These are phyloP conservation scores for Stegodyphus dumicola DNA, from an alignment of 1,140 invertebrate species.

Conservation along the genomic window DNA sequence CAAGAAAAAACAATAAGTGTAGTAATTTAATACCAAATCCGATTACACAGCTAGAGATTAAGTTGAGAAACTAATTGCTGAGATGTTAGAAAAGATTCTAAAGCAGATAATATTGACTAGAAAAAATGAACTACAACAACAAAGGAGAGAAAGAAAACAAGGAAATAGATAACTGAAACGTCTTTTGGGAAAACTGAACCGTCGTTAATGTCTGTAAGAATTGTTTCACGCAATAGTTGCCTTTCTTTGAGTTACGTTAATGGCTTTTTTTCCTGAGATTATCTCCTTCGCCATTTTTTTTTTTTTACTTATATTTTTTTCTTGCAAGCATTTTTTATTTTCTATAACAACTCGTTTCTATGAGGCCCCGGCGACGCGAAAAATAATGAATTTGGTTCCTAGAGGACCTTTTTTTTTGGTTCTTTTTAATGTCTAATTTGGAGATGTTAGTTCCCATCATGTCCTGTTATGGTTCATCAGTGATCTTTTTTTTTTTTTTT, in stretches of 20 bases:
- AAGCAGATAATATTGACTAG: slow-evolving; percentile 44
- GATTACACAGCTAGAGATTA: slow-evolving; percentile 57
- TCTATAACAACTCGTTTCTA: slow-evolving; percentile 46
- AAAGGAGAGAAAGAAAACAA: slow-evolving; percentile 16
- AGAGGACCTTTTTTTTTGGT: neutral
- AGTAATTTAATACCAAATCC: slow-evolving; percentile 59
- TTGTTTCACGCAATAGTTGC: slow-evolving; percentile 48
- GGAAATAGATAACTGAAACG: slow-evolving; percentile 46
- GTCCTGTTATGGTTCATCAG: neutral
- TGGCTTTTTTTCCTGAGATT: slow-evolving; percentile 45
- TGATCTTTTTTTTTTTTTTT: too few species aligned
- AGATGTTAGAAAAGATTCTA: slow-evolving; percentile 51
- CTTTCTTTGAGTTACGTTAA: slow-evolving; percentile 42
- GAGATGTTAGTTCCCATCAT: slow-evolving; percentile 32
- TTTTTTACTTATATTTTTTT: slow-evolving; percentile 10
- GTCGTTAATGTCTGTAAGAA: slow-evolving; percentile 51
- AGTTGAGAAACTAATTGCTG: slow-evolving; percentile 48
- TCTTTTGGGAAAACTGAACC: slow-evolving; percentile 40
- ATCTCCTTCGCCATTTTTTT: neutral
- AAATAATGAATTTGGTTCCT: slow-evolving; percentile 44
- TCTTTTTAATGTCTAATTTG: slow-evolving; percentile 53
- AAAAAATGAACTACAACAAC: slow-evolving; percentile 7
- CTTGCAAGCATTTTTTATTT: slow-evolving; percentile 17
- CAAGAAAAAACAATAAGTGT: neutral
- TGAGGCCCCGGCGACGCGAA: slow-evolving; percentile 8